A percentile compares a stretch with the other conserved stretches of the same genome.
Evolutionary conservation across 2,888 invertebrate genomes (phyloP).

Genomic region (Suillia variegata): DNA sequence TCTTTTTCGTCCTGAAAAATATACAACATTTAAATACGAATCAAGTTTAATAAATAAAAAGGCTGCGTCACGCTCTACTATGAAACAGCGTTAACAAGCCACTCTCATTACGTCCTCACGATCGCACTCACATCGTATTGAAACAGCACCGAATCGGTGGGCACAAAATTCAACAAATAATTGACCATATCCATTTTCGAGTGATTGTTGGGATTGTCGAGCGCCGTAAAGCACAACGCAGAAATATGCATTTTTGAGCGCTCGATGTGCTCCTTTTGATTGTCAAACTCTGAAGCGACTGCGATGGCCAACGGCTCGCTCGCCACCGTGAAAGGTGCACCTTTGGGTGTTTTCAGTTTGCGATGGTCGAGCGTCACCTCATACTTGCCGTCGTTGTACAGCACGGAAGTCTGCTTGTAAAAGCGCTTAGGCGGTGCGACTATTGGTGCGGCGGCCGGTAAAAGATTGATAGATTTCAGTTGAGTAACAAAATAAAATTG

Average conservation of each 20-base stretch:
- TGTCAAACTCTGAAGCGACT: constrained; percentile 93
- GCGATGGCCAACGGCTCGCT: constrained; percentile 90
- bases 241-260: constrained; percentile 91
- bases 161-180: constrained; percentile 78
- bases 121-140: constrained; percentile 74
- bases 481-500: too few species aligned
- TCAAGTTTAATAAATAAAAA: not conserved
- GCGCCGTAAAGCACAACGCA: constrained; percentile 84
- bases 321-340: constrained; percentile 75
- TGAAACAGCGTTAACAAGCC: not conserved
- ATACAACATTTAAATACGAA: too few species aligned
- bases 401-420: constrained; percentile 74
- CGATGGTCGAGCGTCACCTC: constrained; percentile 88
- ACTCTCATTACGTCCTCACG: too few species aligned
- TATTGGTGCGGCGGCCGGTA: constrained; percentile 49
- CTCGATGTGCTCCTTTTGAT: constrained; percentile 78
- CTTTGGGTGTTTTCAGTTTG: constrained; percentile 89
- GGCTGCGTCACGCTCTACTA: not conserved
- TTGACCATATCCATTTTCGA: constrained; percentile 77
- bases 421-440: constrained; percentile 70
- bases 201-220: constrained; percentile 90
- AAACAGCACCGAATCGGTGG: constrained; percentile 83
- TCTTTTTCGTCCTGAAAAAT: constrained; percentile 75
- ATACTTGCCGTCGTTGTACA: constrained; percentile 73
- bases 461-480: constrained; percentile 5